These are phyloP conservation scores for Diplodus puntazzo DNA, from an alignment of 2,797 vertebrate genomes.

Conservation along the genomic window DNA sequence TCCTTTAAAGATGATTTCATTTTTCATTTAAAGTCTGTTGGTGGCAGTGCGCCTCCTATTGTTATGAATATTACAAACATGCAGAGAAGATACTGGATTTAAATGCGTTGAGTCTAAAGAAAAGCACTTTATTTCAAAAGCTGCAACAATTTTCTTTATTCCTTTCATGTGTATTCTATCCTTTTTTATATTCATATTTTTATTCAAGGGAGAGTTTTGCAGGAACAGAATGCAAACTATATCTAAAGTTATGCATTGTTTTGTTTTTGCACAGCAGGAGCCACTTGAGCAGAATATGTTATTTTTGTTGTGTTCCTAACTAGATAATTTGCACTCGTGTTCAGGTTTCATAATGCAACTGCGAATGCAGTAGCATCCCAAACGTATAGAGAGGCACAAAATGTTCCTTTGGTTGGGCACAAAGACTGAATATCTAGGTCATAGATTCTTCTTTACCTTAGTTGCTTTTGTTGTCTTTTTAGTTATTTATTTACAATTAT, in stretches of 20 bases:
- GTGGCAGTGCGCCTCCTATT: neutral
- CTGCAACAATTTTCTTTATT: conserved; percentile 46
- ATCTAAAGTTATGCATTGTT: conserved; percentile 27
- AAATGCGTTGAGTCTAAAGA: conserved; percentile 34
- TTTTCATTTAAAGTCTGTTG: conserved; percentile 22
- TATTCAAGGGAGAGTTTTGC: neutral
- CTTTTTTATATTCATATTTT: conserved; percentile 12
- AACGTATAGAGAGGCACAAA: neutral
- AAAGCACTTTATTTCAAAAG: conserved; percentile 42
- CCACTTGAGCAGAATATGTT: conserved; percentile 15
- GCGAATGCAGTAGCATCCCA: neutral
- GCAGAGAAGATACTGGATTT: conserved; percentile 7
- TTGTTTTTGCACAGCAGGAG: conserved; percentile 18
- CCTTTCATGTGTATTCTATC: conserved; percentile 11
- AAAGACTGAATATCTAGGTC: conserved; percentile 24
- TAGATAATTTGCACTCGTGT: conserved; percentile 1
- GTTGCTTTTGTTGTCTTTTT: conserved; percentile 28
- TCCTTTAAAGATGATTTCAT: conserved; percentile 44
- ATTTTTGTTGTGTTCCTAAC: conserved; percentile 17
- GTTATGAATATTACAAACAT: conserved; percentile 40
- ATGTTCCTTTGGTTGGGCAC: conserved; percentile 13
- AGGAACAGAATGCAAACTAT: conserved; percentile 1
- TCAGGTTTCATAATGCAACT: conserved; percentile 18
- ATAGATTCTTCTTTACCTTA: neutral
- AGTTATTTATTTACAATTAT: conserved; percentile 19